Conservation (phyloP, 2,888 invertebrate species). For the Bugula neritina region DNA sequence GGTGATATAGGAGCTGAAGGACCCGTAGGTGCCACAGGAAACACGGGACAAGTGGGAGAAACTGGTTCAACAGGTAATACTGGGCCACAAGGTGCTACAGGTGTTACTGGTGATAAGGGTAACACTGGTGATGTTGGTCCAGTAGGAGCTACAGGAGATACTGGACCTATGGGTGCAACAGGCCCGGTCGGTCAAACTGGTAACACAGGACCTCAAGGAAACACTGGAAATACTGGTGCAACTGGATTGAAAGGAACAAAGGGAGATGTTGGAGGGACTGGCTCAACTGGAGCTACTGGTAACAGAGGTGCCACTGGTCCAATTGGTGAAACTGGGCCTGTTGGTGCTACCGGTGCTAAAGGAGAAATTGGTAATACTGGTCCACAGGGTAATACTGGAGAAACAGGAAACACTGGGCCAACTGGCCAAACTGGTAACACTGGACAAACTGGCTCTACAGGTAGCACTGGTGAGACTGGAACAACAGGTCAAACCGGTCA, state of each 20-base stretch:
- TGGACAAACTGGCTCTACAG: slow-evolving; percentile 19
- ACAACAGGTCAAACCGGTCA: slow-evolving; percentile 15
- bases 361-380: slow-evolving; percentile 14
- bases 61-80: slow-evolving; percentile 28
- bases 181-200: slow-evolving; percentile 27
- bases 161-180: slow-evolving; percentile 17
- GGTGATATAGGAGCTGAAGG: not conserved
- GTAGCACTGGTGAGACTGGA: slow-evolving; percentile 8
- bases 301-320: slow-evolving; percentile 26
- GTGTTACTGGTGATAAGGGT: slow-evolving; percentile 14
- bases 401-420: slow-evolving; percentile 28
- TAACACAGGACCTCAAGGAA: not conserved
- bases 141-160: slow-evolving; percentile 10
- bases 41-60: slow-evolving; percentile 30
- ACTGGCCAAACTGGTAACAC: slow-evolving; percentile 26
- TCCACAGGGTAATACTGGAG: slow-evolving; percentile 16
- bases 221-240: slow-evolving; percentile 29
- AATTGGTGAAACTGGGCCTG: slow-evolving; percentile 26
- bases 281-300: slow-evolving; percentile 15
- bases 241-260: slow-evolving; percentile 28
- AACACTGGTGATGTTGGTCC: slow-evolving; percentile 17
- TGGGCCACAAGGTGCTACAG: slow-evolving; percentile 24
- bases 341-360: slow-evolving; percentile 26
- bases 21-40: slow-evolving; percentile 20
- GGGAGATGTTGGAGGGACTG: not conserved